Base-by-base conservation (phyloP, 1,140 invertebrate genomes). In the Heliconius congener region DNA sequence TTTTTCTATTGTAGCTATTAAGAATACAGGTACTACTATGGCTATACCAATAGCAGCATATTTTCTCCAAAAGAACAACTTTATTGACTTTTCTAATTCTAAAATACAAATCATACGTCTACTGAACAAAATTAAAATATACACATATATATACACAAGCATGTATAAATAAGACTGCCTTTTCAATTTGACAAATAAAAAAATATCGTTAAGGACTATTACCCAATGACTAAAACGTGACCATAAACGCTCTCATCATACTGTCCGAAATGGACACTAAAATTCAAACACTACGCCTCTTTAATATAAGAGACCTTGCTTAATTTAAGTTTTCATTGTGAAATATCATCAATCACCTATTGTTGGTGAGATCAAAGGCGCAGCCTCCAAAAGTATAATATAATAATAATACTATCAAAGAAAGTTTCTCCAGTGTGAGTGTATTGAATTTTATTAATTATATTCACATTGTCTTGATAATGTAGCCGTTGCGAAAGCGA, bases 311-410 rank as follows among this genome's bases (percentile, higher is more conserved):
- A 66, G 60, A 66, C 60, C 60, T 66, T 66, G 60, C 23, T 27
- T 66, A 27, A 57, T 16, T 66, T 66, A 66, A 66, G 11, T 27
- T 66, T 66, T 66, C 23, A 13, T 66, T 66, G 60, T 66, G 60
- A 66, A 66, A 30, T 4, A 66, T 52, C 66, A 79, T 79, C 78
- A 79, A 74, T 79, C 60, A 73, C 57, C 57, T 37, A 79, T 79
- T 79, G 77, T 79, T 79, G 74, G 42, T 23, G n/a, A 66, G 57
- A 66, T 66, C 57, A 66, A 66, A 66, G 55, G 57, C 57, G 23
- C 57, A 66, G 60, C 60, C n/a, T 66, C 60, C 23, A 66, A 66
- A 66, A 66, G 23, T 27, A 30, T n/a, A 19, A 4, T 52, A 6
- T n/a, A 19, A 66, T 11, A 66, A 27, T 66, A 5, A 60, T 23